phyloP scores from a whole-genome alignment of 2,888 invertebrate genomes.

The Drosophila seclusa region DNA sequence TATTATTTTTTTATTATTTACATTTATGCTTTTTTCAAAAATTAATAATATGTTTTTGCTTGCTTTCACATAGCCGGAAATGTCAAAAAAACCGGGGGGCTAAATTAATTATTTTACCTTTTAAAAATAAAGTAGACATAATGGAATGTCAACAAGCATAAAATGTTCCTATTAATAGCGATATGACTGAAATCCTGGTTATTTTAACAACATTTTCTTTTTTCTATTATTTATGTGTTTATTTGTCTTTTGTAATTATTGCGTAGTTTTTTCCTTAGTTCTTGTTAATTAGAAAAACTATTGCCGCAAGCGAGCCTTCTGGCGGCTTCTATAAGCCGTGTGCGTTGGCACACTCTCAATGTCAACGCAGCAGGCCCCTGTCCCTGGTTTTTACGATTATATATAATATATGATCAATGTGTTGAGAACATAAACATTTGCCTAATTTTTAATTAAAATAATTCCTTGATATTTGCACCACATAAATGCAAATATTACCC shows the following conservation, averaged over 20 bases:
- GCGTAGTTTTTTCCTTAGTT: conserved; percentile 16
- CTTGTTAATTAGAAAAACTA: conserved; percentile 34
- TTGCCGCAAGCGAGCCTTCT: conserved; percentile 34
- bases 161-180: neutral
- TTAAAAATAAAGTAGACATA: conserved; percentile 2
- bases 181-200: conserved; percentile 12
- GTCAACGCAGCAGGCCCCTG: conserved; percentile 29
- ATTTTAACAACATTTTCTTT: conserved; percentile 18
- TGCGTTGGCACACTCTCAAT: conserved; percentile 65
- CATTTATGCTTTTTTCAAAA: conserved; percentile 6
- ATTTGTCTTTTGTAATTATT: neutral
- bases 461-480: neutral
- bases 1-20: conserved; percentile 3
- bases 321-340: conserved; percentile 17
- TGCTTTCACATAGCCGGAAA: conserved; percentile 35
- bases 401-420: conserved; percentile 35
- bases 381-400: conserved; percentile 2
- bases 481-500: neutral
- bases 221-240: conserved; percentile 5
- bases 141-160: conserved; percentile 21
- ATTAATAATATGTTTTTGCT: conserved; percentile 11
- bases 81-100: conserved; percentile 44
- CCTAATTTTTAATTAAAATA: conserved; percentile 1
- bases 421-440: conserved; percentile 6
- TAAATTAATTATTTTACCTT: conserved; percentile 31